Percentiles rank a stretch among this genome's conserved stretches.
Evolutionary conservation across 1,140 invertebrate genomes (phyloP).

Genomic region (Tribolium castaneum): DNA sequence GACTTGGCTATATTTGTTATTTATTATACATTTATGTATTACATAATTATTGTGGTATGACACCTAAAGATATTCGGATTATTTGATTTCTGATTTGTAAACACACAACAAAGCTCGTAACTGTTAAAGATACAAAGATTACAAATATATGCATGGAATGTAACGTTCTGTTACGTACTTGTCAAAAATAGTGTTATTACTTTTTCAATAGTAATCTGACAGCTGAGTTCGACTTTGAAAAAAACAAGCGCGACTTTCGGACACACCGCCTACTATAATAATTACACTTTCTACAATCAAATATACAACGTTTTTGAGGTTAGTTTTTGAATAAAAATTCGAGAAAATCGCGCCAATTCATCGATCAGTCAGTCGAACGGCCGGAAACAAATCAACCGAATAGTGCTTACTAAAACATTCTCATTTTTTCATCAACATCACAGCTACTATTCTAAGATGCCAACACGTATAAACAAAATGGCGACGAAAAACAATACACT

Average conservation of each 20-base stretch:
- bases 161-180: constrained; percentile 51
- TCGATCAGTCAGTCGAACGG: too few species aligned
- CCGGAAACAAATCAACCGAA: neutral
- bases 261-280: constrained; percentile 16
- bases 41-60: constrained; percentile 62
- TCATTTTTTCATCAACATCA: constrained; percentile 51
- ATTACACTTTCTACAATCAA: constrained; percentile 28
- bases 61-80: constrained; percentile 60
- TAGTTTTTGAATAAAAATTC: neutral
- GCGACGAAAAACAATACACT: constrained; percentile 34
- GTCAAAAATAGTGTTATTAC: constrained; percentile 58
- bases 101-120: constrained; percentile 61
- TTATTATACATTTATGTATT: constrained; percentile 61
- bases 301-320: constrained; percentile 11
- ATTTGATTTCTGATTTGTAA: constrained; percentile 59
- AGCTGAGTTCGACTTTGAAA: neutral
- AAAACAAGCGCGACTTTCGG: neutral
- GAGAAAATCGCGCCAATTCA: constrained; percentile 5
- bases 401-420: constrained; percentile 34
- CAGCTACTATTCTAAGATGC: constrained; percentile 57
- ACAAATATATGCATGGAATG: constrained; percentile 53
- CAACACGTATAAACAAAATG: constrained; percentile 55
- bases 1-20: constrained; percentile 50
- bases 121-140: constrained; percentile 49
- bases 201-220: constrained; percentile 22